Percentiles rank a stretch among this genome's conserved stretches.
phyloP scores from a whole-genome alignment of 2,888 invertebrate species.

The Drosophila paucipuncta region DNA sequence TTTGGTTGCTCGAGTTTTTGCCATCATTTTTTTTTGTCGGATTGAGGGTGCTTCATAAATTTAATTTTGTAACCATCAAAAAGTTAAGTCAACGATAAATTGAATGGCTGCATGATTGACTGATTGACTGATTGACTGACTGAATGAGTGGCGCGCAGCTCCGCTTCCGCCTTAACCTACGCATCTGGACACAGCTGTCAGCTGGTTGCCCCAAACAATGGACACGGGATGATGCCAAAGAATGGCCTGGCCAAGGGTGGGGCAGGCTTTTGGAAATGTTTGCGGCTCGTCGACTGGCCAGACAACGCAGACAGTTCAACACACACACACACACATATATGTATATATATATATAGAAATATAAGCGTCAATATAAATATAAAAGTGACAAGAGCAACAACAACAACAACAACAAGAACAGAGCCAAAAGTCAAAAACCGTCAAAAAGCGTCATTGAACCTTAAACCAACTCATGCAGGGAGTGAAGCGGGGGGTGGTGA shows the following conservation, averaged over 20 bases:
- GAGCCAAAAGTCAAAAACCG: slow-evolving; percentile 69
- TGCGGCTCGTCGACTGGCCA: slow-evolving; percentile 53
- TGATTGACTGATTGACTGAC: slow-evolving; percentile 51
- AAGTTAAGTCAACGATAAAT: slow-evolving; percentile 80
- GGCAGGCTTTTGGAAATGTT: slow-evolving; percentile 31
- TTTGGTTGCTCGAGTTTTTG: slow-evolving; percentile 1
- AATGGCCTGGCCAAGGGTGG: not conserved
- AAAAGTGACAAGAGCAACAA: slow-evolving; percentile 49
- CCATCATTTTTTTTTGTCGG: not conserved
- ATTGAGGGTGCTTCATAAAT: slow-evolving; percentile 61
- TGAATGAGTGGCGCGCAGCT: slow-evolving; percentile 21
- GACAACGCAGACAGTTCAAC: slow-evolving; percentile 32
- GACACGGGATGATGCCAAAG: not conserved
- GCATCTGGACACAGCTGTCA: slow-evolving; percentile 23
- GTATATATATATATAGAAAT: slow-evolving; percentile 9
- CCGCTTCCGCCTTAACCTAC: not conserved
- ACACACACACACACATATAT: slow-evolving; percentile 7
- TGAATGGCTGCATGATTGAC: slow-evolving; percentile 75
- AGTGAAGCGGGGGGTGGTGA: not conserved
- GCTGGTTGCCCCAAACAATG: slow-evolving; percentile 16
- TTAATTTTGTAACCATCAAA: slow-evolving; percentile 78
- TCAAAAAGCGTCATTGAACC: slow-evolving; percentile 72
- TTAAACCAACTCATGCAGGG: slow-evolving; percentile 31
- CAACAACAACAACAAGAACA: slow-evolving; percentile 22
- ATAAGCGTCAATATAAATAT: slow-evolving; percentile 63